phyloP scores from a whole-genome alignment of 1,140 invertebrate species.

The Oedothorax gibbosus region DNA sequence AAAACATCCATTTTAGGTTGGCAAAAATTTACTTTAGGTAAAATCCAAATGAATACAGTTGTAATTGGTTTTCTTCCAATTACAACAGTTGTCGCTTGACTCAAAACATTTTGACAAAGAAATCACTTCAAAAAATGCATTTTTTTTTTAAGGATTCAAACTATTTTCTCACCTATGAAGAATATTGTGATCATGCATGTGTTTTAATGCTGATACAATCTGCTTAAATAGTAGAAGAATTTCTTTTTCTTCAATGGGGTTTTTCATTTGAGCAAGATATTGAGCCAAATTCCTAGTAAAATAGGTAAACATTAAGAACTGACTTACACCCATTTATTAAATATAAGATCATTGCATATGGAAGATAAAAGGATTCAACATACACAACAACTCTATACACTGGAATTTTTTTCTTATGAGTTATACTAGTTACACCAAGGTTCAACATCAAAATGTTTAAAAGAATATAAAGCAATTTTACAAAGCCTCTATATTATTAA shows the following conservation, averaged over 20 bases:
- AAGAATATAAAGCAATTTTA: no score
- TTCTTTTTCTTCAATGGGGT: constrained; percentile 74
- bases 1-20: no score
- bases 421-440: no score
- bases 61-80: not conserved
- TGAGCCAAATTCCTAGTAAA: constrained; percentile 75
- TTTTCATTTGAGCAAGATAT: constrained; percentile 72
- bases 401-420: no score
- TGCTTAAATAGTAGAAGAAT: constrained; percentile 78
- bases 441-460: no score
- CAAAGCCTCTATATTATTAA: no score
- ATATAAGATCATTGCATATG: not conserved
- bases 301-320: not conserved
- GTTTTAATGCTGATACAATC: constrained; percentile 77
- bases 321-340: not conserved
- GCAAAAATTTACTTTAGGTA: no score
- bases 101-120: not conserved
- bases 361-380: not conserved
- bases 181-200: constrained; percentile 81
- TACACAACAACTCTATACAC: no score
- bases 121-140: not conserved
- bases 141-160: not conserved
- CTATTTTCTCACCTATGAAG: constrained; percentile 74
- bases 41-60: not conserved
- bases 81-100: not conserved